Evolutionary conservation across 1,140 invertebrate genomes (phyloP), one percentile per base, ranked within the genome.

Genomic region (Rhyzopertha dominica): DNA sequence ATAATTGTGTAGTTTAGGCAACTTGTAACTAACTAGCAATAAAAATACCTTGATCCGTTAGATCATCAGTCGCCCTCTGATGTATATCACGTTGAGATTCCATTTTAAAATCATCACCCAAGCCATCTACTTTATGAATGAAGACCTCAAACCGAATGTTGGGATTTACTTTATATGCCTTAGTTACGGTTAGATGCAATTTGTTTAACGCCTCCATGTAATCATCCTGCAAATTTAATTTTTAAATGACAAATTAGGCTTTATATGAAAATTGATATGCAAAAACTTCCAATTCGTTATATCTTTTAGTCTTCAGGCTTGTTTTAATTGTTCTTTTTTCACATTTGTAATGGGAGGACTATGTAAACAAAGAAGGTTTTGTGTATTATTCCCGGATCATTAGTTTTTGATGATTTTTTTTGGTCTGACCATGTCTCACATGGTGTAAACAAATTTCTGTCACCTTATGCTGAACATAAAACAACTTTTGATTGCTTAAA

Each of bases 41-140:
- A 46, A 26, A 31, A 22, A 79, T 71, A 66, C 90, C 89, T 31
- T 85, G 81, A 72, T 98, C 95, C 32, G 78, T 75, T 22, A 99
- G 74, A 70, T 98, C 93, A 70, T 99, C 95, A 50, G 86, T 95
- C 0, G 95, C 92, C 59, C 92, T 73, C 50, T 98, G 94, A 69
- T 98, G 93, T 62, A 99, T 98, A 66, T 99, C 95, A 54, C 95
- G 77, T 68, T 98, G 95, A 24, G 92, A 92, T 76, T 98, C 95
- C 77, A 98, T 98, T 78, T 98, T 98, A 54, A 90, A 91, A 72
- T 98, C 95, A 74, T 98, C 95, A 28, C 90, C 92, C n/a, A 99
- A 75, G 7, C 95, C 94, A 74, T 98, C 95, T 3, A 98, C 93
- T 80, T 97, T 97, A 70, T 98, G 94, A 63, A 98, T 97, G 62